phyloP scores from a whole-genome alignment of 2,888 invertebrate species.

The Synergus gifuensis region DNA sequence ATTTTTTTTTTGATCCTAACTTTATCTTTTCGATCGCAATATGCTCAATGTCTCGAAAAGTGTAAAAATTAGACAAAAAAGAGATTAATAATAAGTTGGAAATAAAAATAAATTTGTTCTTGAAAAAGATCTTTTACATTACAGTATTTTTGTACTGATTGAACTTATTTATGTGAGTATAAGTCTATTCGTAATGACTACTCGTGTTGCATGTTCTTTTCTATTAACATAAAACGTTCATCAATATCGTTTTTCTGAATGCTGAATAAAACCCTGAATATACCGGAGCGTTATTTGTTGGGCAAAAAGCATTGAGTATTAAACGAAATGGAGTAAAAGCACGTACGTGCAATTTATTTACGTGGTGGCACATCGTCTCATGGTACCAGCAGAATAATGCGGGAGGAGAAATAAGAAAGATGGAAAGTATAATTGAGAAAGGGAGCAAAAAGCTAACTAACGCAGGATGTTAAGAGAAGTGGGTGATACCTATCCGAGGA shows the following conservation, averaged over 20 bases:
- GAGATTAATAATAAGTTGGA: too few relatives aligned
- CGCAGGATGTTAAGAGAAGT: constrained; percentile 49
- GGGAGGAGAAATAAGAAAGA: constrained; percentile 3
- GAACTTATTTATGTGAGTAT: too few relatives aligned
- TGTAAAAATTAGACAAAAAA: too few relatives aligned
- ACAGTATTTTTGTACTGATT: too few relatives aligned
- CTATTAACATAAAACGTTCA: constrained; percentile 6
- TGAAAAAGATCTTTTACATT: too few relatives aligned
- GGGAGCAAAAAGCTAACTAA: constrained; percentile 44
- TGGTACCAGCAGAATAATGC: background rate
- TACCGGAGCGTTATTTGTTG: background rate
- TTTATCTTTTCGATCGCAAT: constrained; percentile 4
- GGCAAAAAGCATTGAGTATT: background rate
- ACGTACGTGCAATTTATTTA: constrained; percentile 15
- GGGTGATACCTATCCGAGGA: constrained; percentile 47
- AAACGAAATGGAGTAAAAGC: constrained; percentile 1
- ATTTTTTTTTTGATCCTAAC: background rate
- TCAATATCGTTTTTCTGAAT: background rate
- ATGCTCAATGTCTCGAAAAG: background rate
- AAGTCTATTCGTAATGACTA: too few relatives aligned
- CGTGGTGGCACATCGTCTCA: background rate
- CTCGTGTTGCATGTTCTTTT: background rate
- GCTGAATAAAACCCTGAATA: background rate
- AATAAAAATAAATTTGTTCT: too few relatives aligned
- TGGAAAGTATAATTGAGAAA: constrained; percentile 29